Conservation (phyloP, 1,140 invertebrate species). For the Physella acuta region DNA sequence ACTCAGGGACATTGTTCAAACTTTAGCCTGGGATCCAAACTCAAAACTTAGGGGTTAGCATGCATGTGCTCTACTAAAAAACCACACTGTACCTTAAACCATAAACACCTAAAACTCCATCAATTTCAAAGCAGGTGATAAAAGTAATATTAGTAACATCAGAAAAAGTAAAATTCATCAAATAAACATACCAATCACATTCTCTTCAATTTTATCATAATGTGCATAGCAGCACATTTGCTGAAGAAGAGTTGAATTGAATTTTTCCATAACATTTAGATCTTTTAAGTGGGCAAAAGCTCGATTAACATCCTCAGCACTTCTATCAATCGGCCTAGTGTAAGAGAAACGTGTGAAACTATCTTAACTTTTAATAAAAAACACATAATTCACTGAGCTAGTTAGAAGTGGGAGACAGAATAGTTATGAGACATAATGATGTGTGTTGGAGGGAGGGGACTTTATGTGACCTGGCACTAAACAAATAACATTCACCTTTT, state of each 20-base stretch:
- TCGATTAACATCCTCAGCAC: conserved; percentile 68
- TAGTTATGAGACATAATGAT: no score
- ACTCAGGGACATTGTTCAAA: no score
- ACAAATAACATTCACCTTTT: no score
- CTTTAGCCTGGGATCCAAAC: no score
- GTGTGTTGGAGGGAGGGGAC: no score
- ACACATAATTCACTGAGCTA: no score
- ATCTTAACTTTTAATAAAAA: no score
- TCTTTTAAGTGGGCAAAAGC: conserved; percentile 60
- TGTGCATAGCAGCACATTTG: conserved; percentile 68
- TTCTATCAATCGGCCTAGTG: conserved; percentile 75
- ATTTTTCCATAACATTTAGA: conserved; percentile 68
- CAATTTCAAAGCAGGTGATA: not conserved
- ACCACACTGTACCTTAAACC: not conserved
- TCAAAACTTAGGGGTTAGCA: no score
- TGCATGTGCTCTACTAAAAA: no score
- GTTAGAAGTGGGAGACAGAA: no score
- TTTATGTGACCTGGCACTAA: no score
- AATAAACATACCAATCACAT: conserved; percentile 72
- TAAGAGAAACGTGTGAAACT: no score
- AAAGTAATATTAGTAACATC: not conserved
- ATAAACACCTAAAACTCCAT: not conserved
- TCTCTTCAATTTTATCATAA: conserved; percentile 78
- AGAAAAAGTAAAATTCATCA: not conserved
- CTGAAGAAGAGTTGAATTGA: conserved; percentile 72